phyloP scores from a whole-genome alignment of 2,888 invertebrate genomes.

The Apotomis betuletana region DNA sequence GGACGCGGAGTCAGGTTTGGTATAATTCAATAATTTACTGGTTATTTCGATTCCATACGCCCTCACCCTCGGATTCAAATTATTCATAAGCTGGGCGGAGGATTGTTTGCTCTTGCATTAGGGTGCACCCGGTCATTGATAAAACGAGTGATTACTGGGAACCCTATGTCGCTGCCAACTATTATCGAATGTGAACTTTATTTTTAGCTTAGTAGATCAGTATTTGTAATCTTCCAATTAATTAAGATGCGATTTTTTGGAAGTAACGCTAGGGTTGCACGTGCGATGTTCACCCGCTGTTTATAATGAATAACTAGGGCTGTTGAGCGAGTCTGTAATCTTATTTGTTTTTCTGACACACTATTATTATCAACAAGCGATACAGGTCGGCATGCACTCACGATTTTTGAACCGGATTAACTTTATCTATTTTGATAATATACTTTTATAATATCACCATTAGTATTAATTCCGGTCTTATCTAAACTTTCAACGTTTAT shows the following conservation, averaged over 20 bases:
- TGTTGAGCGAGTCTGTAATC: slow-evolving; percentile 55
- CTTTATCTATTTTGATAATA: slow-evolving; percentile 38
- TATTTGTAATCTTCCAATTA: slow-evolving; percentile 1
- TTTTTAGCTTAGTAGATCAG: slow-evolving; percentile 34
- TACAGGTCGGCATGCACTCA: slow-evolving; percentile 15
- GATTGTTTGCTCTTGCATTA: slow-evolving; percentile 70
- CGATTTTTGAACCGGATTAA: slow-evolving; percentile 38
- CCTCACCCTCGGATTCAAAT: slow-evolving; percentile 67
- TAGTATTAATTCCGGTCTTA: slow-evolving; percentile 42
- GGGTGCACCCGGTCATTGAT: slow-evolving; percentile 54
- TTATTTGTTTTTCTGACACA: slow-evolving; percentile 58
- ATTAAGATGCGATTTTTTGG: slow-evolving; percentile 8
- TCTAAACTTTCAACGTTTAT: slow-evolving; percentile 27
- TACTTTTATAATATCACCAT: slow-evolving; percentile 26
- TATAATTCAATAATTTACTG: slow-evolving; percentile 80
- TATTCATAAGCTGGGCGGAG: slow-evolving; percentile 76
- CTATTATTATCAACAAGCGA: slow-evolving; percentile 38
- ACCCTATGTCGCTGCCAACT: slow-evolving; percentile 13
- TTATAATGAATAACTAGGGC: slow-evolving; percentile 67
- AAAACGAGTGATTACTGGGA: slow-evolving; percentile 24
- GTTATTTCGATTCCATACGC: slow-evolving; percentile 73
- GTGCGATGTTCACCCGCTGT: slow-evolving; percentile 68
- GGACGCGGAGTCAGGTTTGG: slow-evolving; percentile 60
- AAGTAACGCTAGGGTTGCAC: slow-evolving; percentile 69
- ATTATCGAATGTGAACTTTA: slow-evolving; percentile 18